Base-by-base conservation (phyloP, 2,888 invertebrate species). In the Sericinus montela region DNA sequence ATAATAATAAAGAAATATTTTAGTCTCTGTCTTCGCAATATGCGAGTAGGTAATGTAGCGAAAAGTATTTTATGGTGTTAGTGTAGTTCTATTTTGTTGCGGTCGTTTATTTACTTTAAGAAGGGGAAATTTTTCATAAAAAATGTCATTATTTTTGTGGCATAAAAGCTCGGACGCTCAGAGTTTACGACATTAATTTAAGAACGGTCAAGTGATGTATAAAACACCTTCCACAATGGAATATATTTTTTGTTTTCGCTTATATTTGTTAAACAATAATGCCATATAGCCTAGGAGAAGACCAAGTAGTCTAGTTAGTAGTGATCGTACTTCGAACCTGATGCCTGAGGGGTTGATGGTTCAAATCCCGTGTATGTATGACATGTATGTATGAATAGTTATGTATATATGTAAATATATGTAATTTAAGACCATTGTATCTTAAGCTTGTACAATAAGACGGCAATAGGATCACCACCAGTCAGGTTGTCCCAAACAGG, bases 121-220 rank as follows among this genome's bases (percentile, higher is more conserved):
- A 44, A 40, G 44, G 49, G 44, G 44, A 35, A 40, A 23, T 40
- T 45, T 29, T 45, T 44, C 44, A 35, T 49, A 49, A 44, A 49
- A 49, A 44, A 44, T 39, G 23, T 32, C 39, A 49, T 49, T 45
- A 49, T 45, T 49, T 44, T 35, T 34, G 44, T 30, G 19, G 39
- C 29, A 29, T 45, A 36, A 49, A 49, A 49, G 44, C 44, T 49
- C 25, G 28, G 29, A 13, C 35, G 35, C 35, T 15, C 44, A 23
- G 39, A 44, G 44, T 45, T 49, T 36, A 49, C 49, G 39, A 29
- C 49, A 13, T 10, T 11, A 32, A 45, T 29, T 23, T 38, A 44
- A 11, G 30, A 38, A 43, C 25, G 43, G 19, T 19, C 19, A 19
- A 19, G 19, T 5, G 19, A 19, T 19, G 19, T 19, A 3, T 5